Evolutionary conservation across 2,113 vertebrate genomes (phyloP), one percentile per base, ranked within the genome.

Genomic region (Corythornis madagascariensis): DNA sequence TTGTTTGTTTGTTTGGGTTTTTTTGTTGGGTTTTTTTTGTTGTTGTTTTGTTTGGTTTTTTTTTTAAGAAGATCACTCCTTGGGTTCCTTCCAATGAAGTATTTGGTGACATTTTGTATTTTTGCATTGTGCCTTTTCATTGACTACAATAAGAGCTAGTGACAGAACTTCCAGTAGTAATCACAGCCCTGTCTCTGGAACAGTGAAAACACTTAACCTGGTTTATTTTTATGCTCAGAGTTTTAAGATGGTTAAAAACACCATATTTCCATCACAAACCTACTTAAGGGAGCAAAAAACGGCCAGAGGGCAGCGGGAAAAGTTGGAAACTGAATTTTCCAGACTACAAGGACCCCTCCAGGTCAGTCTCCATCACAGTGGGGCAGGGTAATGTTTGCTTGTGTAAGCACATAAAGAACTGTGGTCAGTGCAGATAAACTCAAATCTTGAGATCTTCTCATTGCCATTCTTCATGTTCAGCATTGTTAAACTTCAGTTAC

Each of bases 251-350:
- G 59, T 98, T 70, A 97, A 97, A 86, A 94, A 96, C 14, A 55
- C 50, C 8, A 11, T 98, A 28, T 97, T 98, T 86, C 98, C 97
- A 42, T 98, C 97, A 63, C 89, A 83, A 83, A 59, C 64, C 56
- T 97, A 94, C 81, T 78, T 83, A 55, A 95, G 24, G 55, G 97
- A 98, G 80, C 75, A 98, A 65, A 94, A 96, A 10, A 66, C 16
- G 0, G 93, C 98, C 52, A 97, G 94, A 85, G 94, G 98, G 86
- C 97, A 96, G 77, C 90, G 98, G 86, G 95, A 95, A 48, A 97
- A 96, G 89, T 93, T 99, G 92, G 97, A 98, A 96, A 88, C 33
- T 47, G 97, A 98, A 83, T 93, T 98, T 67, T 88, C 80, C 61
- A 96, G 95, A 47, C 93, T 98, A n/a, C 97, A 97, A 55, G 93